A percentile compares a stretch with the other conserved stretches of the same genome.
phyloP scores from a whole-genome alignment of 2,113 vertebrate genomes.

The Hemibagrus wyckioides region DNA sequence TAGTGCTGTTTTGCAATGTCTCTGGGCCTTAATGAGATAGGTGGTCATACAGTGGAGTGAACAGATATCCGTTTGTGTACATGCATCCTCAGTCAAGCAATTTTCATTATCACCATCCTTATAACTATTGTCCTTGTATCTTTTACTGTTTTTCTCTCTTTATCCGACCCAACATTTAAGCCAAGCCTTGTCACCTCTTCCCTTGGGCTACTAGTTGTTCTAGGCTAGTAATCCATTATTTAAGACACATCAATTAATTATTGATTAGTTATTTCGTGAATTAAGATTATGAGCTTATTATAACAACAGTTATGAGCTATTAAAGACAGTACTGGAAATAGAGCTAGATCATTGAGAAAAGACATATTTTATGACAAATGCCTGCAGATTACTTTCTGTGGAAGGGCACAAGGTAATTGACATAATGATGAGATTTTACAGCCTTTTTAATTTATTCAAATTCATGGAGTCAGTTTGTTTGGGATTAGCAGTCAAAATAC shows the following conservation, averaged over 20 bases:
- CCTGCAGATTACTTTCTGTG: not conserved
- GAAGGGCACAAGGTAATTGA: not conserved
- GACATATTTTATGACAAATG: not conserved
- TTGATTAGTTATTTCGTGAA: slow-evolving; percentile 60
- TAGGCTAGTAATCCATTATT: slow-evolving; percentile 56
- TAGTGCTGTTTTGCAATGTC: not conserved
- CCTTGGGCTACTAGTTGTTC: slow-evolving; percentile 10
- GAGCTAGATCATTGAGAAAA: slow-evolving; percentile 65
- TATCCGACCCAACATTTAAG: not conserved
- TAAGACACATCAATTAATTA: slow-evolving; percentile 55
- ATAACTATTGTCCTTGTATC: not conserved
- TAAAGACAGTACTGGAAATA: slow-evolving; percentile 52
- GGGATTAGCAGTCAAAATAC: not conserved
- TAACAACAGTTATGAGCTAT: slow-evolving; percentile 58
- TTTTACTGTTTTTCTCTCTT: slow-evolving; percentile 42
- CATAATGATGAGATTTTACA: not conserved
- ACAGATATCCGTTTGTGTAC: not conserved
- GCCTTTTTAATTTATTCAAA: not conserved
- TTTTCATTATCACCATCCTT: not conserved
- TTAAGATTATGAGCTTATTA: no score
- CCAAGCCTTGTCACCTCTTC: not conserved
- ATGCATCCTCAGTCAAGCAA: not conserved
- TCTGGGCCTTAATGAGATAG: not conserved
- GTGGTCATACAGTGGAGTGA: not conserved
- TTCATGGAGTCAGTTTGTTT: not conserved